These are phyloP conservation scores for Murina feae DNA, from an alignment of 2,113 vertebrate genomes.

Conservation along the genomic window DNA sequence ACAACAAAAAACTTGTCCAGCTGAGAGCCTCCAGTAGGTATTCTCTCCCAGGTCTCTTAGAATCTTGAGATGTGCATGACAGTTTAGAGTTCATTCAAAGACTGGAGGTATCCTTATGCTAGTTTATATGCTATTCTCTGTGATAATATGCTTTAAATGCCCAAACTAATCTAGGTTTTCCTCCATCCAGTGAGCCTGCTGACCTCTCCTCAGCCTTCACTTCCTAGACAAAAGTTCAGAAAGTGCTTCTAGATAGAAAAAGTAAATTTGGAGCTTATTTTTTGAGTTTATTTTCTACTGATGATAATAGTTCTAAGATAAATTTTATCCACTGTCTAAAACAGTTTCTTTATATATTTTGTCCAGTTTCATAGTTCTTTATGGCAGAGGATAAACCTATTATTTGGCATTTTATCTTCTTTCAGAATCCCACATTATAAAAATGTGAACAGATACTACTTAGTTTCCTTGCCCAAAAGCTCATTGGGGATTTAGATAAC, in stretches of 20 bases:
- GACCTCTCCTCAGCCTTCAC: neutral
- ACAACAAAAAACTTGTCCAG: neutral
- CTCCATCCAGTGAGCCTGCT: neutral
- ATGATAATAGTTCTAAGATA: neutral
- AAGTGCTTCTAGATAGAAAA: neutral
- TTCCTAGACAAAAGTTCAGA: neutral
- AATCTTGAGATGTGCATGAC: neutral
- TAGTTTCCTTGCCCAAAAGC: neutral
- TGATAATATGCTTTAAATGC: neutral
- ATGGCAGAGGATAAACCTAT: neutral
- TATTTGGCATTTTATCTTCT: neutral
- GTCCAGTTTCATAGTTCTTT: neutral
- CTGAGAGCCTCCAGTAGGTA: neutral
- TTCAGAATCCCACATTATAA: neutral
- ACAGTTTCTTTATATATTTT: neutral
- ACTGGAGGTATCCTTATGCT: neutral
- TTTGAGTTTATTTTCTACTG: neutral
- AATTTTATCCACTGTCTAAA: neutral
- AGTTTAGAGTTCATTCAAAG: neutral
- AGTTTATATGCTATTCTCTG: neutral
- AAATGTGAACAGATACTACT: neutral
- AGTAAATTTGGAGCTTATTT: neutral
- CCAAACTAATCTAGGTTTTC: neutral
- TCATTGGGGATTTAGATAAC: neutral
- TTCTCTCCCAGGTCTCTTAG: neutral